A percentile compares a stretch with the other conserved stretches of the same genome.
phyloP scores from a whole-genome alignment of 2,113 vertebrate species.

The Daubentonia madagascariensis region DNA sequence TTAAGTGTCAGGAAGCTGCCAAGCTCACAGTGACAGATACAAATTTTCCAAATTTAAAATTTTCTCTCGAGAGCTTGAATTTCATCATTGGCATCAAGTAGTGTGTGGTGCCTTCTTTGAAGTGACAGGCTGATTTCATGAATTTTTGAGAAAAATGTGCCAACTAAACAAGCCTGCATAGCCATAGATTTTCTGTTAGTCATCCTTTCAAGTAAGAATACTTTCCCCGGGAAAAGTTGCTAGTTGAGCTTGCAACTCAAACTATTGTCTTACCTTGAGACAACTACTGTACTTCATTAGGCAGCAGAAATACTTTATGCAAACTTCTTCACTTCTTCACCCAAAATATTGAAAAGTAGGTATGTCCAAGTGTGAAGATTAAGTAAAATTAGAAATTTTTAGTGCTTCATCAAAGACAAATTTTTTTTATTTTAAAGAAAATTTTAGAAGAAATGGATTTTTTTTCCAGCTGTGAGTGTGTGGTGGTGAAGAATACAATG shows the following conservation, averaged over 20 bases:
- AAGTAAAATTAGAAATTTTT: background rate
- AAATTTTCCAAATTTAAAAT: background rate
- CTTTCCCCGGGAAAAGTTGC: background rate
- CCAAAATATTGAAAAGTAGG: background rate
- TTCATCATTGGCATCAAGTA: background rate
- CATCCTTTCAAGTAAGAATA: background rate
- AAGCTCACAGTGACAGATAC: background rate
- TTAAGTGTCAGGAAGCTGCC: background rate
- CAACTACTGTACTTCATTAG: background rate
- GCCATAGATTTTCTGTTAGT: background rate
- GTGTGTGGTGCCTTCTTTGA: background rate
- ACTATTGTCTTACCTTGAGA: background rate
- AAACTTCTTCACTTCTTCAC: background rate
- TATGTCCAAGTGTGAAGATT: background rate
- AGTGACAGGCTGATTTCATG: background rate
- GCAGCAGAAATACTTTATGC: background rate
- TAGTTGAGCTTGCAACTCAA: slow-evolving; percentile 39
- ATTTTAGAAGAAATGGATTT: background rate
- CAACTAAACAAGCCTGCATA: background rate
- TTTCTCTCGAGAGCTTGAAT: slow-evolving; percentile 22
- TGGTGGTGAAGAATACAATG: background rate
- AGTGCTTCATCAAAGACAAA: background rate
- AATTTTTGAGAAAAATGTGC: background rate
- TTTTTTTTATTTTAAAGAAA: background rate
- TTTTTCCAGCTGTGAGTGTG: background rate